Base-by-base conservation (phyloP, 1,140 invertebrate genomes). In the Teleogryllus occipitalis region DNA sequence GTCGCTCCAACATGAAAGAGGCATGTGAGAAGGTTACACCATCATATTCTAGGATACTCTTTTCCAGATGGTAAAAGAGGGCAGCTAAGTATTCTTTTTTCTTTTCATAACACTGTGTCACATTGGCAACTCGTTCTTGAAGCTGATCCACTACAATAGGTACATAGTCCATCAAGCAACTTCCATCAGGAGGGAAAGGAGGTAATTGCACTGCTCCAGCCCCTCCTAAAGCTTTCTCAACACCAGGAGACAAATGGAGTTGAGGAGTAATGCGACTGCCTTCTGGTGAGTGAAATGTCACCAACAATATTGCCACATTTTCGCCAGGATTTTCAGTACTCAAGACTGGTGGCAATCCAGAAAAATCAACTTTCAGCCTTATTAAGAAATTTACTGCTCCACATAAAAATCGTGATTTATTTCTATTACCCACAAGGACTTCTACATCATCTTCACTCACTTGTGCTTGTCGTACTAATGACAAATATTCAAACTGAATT, bases 141-240 rank as follows among this genome's bases (percentile, higher is more conserved):
- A 91, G 84, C 7, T 86, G 82, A 78, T 87, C 86, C 80, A 88
- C 89, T 6, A 90, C 85, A 84, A 87, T 86, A 18, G 85, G 85
- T 39, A 90, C 87, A 85, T 90, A 91, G 82, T 90, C 87, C 85
- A 88, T 87, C 72, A 90, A 81, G 85, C 83, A 81, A 83, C 86
- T 82, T 82, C 83, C 83, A 22, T 80, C 77, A 14, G 74, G 78
- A 48, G 79, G 81, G 85, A 82, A 83, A 18, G 81, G 75, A n/a
- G 85, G 86, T 47, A 87, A 75, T 73, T 82, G 81, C 10, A 85
- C 74, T 7, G 72, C 47, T 21, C 78, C 78, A 0, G 82, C 39
- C 8, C 76, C 81, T 76, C 82, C 82, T 12, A 87, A 81, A 75
- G 82, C 79, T 7, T 85, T 82, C 79, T 86, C 84, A 8, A 85